These are phyloP conservation scores for Siphonodentalium dalli DNA, from an alignment of 2,888 invertebrate species.

Conservation along the genomic window DNA sequence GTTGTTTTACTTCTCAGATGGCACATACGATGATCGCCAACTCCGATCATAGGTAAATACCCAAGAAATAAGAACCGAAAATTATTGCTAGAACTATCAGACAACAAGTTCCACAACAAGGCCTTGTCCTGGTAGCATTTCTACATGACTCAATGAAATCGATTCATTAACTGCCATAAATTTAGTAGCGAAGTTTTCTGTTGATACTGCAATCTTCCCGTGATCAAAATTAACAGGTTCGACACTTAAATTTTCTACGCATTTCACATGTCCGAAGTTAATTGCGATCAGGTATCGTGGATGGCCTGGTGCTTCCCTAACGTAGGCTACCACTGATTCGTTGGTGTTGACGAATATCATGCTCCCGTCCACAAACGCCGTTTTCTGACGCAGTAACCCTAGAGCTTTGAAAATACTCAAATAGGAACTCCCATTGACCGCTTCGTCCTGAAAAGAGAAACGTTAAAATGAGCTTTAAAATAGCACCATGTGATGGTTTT, in stretches of 20 bases:
- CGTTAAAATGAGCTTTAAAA: no score
- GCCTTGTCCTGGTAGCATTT: no score
- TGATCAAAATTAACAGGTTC: conserved; percentile 2
- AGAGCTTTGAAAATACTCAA: conserved; percentile 43
- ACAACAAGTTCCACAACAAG: no score
- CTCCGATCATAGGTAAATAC: no score
- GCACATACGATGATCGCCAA: no score
- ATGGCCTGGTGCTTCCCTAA: conserved; percentile 36
- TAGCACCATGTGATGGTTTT: no score
- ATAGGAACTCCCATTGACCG: conserved; percentile 11
- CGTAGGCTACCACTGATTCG: conserved; percentile 38
- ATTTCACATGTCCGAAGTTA: conserved; percentile 38
- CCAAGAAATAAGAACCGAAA: no score
- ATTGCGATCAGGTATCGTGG: conserved; percentile 44
- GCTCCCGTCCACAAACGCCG: conserved; percentile 46
- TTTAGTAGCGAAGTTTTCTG: background rate
- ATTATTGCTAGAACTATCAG: no score
- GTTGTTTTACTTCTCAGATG: no score
- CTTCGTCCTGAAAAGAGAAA: conserved; percentile 20
- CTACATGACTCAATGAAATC: background rate
- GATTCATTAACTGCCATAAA: background rate
- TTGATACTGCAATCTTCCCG: conserved; percentile 8
- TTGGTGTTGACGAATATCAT: conserved; percentile 31
- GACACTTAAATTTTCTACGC: conserved; percentile 3
- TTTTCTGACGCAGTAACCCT: conserved; percentile 40